Base-by-base conservation (phyloP, 1,140 invertebrate species). In the Bombus turneri region DNA sequence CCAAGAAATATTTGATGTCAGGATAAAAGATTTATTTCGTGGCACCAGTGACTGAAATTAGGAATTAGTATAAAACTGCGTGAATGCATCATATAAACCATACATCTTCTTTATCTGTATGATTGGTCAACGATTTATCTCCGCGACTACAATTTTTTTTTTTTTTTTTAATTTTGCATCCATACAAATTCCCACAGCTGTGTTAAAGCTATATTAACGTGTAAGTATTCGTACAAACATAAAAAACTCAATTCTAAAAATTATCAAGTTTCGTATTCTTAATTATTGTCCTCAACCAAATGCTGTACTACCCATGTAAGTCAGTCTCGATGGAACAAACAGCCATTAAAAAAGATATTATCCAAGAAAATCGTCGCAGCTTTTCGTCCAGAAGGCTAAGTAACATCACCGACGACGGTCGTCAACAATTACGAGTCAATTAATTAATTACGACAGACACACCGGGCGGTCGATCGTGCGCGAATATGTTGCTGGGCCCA, bases 381-480 rank as follows among this genome's bases (percentile, higher is more conserved):
- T 53, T 81, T 53, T 39, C 15, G 5, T 62, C 25, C 9, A 34
- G 6, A 13, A 12, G 10, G 2, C 31, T 25, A 76, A 18, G 12
- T 34, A 62, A 62, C 18, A 43, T 5, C 8, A 13, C 3, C 12
- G 15, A 73, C 12, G 41, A 34, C 31, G 25, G 2, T 34, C 59
- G 41, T 59, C 22, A 31, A 79, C 62, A 80, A 69, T 80, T 76
- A 68, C 31, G 31, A 53, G 25, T 53, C 64, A 39, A 76, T 64
- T 47, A 76, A 76, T 83, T 83, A 83, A 76, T 83, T 83, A 76
- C 31, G n/a, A 34, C 41, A 5, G 72, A 66, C 31, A 47, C 18
- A n/a, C 25, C 37, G n/a, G 57, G 9, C 31, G 37, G 39, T 13
- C 31, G 57, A 59, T 81, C 39, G 57, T 43, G 12, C 12, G 37